Conservation (phyloP, 1,140 invertebrate genomes). For the Uloborus diversus region DNA sequence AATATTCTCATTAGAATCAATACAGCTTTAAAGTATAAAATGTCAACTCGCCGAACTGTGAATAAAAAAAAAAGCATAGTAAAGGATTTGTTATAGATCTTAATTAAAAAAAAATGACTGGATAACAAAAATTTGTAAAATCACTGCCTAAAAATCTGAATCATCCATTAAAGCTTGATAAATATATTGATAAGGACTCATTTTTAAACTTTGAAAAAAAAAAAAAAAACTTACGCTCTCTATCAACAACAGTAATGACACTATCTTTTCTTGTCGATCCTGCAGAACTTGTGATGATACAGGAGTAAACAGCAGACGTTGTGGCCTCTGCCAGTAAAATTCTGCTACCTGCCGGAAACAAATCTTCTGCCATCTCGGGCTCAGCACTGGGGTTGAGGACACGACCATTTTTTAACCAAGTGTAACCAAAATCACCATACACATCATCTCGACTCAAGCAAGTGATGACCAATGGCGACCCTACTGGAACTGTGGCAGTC, state of each 20-base stretch:
- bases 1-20: too few relatives aligned
- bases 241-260: conserved; percentile 51
- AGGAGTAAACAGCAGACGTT: conserved; percentile 53
- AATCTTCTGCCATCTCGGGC: conserved; percentile 57
- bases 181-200: too few relatives aligned
- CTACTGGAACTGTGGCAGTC: conserved; percentile 44
- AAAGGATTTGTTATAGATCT: too few relatives aligned
- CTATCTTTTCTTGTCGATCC: conserved; percentile 39
- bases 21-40: too few relatives aligned
- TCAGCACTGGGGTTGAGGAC: conserved; percentile 55
- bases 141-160: too few relatives aligned
- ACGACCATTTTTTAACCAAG: conserved; percentile 58
- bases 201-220: too few relatives aligned
- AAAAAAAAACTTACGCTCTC: conserved; percentile 33
- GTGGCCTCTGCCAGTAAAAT: conserved; percentile 38
- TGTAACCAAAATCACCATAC: conserved; percentile 56
- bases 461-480: conserved; percentile 51
- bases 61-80: neutral
- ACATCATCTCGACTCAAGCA: conserved; percentile 53
- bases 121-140: too few relatives aligned
- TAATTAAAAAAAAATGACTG: too few relatives aligned
- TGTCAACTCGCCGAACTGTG: too few relatives aligned
- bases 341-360: conserved; percentile 58
- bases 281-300: conserved; percentile 57
- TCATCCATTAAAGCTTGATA: too few relatives aligned